phyloP scores from a whole-genome alignment of 1,140 invertebrate species.

The Vanessa atalanta region DNA sequence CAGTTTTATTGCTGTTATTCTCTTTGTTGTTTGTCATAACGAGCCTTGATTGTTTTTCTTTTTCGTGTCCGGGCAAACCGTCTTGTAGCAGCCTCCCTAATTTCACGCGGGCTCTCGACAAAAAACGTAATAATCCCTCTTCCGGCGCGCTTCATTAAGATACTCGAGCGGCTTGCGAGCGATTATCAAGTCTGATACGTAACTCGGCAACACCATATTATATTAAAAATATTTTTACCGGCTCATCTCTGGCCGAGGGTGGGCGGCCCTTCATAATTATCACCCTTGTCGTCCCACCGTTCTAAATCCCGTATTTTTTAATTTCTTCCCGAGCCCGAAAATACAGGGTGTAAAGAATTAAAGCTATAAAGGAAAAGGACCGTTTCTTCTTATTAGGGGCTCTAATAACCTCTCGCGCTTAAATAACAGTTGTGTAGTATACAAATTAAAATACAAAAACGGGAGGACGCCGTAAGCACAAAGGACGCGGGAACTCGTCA shows the following conservation, averaged over 20 bases:
- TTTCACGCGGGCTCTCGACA: constrained; percentile 55
- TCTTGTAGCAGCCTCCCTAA: constrained; percentile 46
- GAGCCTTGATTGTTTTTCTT: constrained; percentile 71
- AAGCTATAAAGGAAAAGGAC: constrained; percentile 35
- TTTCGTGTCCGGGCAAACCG: constrained; percentile 45
- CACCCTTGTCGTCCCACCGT: constrained; percentile 49
- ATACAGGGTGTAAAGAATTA: constrained; percentile 49
- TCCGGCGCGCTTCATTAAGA: constrained; percentile 71
- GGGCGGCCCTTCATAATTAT: constrained; percentile 60
- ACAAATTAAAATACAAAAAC: constrained; percentile 59
- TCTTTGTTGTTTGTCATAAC: constrained; percentile 65
- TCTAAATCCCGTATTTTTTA: constrained; percentile 58
- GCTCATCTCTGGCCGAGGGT: constrained; percentile 51
- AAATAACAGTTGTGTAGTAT: constrained; percentile 49
- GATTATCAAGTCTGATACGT: constrained; percentile 71
- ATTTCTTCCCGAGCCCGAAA: constrained; percentile 46
- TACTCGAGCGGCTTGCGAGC: constrained; percentile 62
- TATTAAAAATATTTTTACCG: constrained; percentile 63
- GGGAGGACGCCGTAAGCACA: constrained; percentile 43
- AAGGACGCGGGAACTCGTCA: constrained; percentile 45
- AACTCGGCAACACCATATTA: constrained; percentile 64
- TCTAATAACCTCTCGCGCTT: constrained; percentile 43
- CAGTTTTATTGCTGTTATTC: constrained; percentile 71
- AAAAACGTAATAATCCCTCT: constrained; percentile 72
- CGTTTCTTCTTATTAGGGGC: constrained; percentile 48